Percentiles rank a stretch among this genome's conserved stretches.
Conservation (phyloP, 2,113 vertebrate species). For the Myotis brandtii region DNA sequence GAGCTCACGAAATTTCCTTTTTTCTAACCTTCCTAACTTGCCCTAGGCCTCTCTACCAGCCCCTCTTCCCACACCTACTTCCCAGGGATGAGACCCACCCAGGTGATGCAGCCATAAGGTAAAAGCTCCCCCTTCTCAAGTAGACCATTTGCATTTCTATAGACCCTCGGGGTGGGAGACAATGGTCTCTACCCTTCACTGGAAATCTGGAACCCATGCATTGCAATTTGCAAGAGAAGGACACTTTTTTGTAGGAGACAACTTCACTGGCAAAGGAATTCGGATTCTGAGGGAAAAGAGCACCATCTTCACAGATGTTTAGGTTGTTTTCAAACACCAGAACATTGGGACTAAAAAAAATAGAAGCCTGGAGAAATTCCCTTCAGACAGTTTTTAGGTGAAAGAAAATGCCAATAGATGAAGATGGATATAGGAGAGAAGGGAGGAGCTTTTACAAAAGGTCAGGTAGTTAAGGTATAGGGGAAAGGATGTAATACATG, state of each 20-base stretch:
- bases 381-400: neutral
- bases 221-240: neutral
- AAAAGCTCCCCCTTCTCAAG: neutral
- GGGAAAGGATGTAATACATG: neutral
- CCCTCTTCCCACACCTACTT: neutral
- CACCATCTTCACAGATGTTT: slow-evolving; percentile 11
- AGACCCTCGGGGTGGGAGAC: neutral
- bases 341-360: neutral
- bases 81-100: neutral
- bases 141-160: slow-evolving; percentile 49
- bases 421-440: neutral
- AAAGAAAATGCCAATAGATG: slow-evolving; percentile 27
- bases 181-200: neutral
- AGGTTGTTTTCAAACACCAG: neutral
- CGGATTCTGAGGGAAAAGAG: neutral
- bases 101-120: neutral
- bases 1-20: neutral
- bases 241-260: neutral
- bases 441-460: neutral
- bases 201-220: slow-evolving; percentile 9
- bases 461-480: neutral
- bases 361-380: neutral
- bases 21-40: neutral
- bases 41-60: neutral
- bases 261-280: neutral